phyloP scores from a whole-genome alignment of 2,113 vertebrate species.

The Tringa solitaria region DNA sequence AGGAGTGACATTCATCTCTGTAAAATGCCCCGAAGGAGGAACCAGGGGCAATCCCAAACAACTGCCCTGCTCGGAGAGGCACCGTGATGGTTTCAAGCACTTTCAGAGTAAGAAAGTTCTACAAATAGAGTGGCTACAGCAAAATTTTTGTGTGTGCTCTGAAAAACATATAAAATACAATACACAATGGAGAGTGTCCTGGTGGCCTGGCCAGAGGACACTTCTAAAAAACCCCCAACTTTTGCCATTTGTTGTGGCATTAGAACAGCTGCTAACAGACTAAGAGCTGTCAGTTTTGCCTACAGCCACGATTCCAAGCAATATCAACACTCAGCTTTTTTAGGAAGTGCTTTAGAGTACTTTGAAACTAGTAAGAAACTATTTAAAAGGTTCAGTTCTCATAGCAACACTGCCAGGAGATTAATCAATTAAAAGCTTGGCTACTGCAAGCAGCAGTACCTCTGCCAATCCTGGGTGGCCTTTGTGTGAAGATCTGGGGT shows the following conservation, averaged over 20 bases:
- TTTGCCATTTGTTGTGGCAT: neutral
- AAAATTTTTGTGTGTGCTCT: neutral
- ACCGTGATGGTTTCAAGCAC: rapidly evolving
- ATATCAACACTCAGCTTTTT: neutral
- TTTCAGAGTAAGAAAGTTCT: neutral
- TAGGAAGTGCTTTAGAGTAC: neutral
- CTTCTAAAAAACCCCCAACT: neutral
- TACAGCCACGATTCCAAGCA: rapidly evolving
- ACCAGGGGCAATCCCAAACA: neutral
- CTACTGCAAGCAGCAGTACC: neutral
- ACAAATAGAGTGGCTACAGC: neutral
- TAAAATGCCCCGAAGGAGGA: neutral
- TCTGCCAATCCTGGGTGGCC: neutral
- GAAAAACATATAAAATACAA: too few relatives aligned
- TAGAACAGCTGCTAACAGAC: neutral
- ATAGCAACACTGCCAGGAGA: neutral
- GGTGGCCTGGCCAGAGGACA: neutral
- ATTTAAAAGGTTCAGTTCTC: neutral
- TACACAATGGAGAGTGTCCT: neutral
- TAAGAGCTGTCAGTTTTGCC: neutral
- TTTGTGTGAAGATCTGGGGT: neutral
- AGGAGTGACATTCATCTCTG: neutral
- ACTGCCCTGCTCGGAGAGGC: neutral
- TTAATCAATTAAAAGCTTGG: constrained; percentile 8
- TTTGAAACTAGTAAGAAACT: neutral